Percentiles rank a stretch among this genome's conserved stretches.
Conservation (phyloP, 2,797 vertebrate genomes). For the Alfaro cultratus region DNA sequence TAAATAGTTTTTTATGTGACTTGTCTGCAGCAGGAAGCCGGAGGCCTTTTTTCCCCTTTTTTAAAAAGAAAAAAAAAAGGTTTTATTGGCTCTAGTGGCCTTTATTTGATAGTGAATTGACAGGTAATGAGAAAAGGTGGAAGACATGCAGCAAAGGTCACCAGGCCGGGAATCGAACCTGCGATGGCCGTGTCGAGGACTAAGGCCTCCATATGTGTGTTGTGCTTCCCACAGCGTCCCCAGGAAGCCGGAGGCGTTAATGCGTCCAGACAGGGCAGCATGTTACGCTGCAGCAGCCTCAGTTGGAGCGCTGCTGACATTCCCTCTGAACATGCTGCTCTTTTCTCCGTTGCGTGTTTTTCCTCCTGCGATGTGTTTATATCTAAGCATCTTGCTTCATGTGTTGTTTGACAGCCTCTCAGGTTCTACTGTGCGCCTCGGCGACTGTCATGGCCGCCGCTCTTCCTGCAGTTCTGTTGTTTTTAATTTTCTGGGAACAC, state of each 20-base stretch:
- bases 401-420: slow-evolving; percentile 16
- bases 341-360: slow-evolving; percentile 40
- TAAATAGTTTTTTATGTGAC: slow-evolving; percentile 10
- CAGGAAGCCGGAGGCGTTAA: slow-evolving; percentile 20
- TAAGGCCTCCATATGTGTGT: no score
- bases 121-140: no score
- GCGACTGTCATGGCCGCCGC: not conserved
- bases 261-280: slow-evolving; percentile 5
- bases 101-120: no score
- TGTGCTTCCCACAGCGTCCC: no score
- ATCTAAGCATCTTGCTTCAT: slow-evolving; percentile 26
- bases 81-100: no score
- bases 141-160: no score
- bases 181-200: no score
- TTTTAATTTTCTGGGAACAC: not conserved
- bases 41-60: slow-evolving; percentile 11
- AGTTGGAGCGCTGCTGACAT: slow-evolving; percentile 29
- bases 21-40: slow-evolving; percentile 9
- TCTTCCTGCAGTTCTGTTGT: slow-evolving; percentile 14
- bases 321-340: slow-evolving; percentile 31
- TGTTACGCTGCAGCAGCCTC: slow-evolving; percentile 18
- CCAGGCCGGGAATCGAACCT: no score
- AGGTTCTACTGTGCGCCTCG: slow-evolving; percentile 2
- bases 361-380: slow-evolving; percentile 51
- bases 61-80: no score